phyloP scores from a whole-genome alignment of 2,113 vertebrate species.

The Gobiocypris rarus region DNA sequence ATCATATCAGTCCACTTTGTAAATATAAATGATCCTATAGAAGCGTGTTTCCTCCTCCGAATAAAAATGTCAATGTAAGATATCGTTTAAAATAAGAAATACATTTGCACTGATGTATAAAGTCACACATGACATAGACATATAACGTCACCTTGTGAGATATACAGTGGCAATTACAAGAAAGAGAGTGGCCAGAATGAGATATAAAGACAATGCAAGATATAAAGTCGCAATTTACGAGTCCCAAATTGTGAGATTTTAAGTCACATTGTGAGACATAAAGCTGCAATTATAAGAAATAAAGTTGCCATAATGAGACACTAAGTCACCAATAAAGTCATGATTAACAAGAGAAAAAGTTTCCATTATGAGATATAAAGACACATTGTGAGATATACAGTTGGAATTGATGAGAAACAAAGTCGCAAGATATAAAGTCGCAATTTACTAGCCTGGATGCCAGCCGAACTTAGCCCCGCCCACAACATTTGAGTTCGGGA shows the following conservation, averaged over 20 bases:
- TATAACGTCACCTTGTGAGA: background rate
- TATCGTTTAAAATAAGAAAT: background rate
- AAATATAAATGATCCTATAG: background rate
- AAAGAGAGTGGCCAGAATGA: background rate
- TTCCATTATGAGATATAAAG: background rate
- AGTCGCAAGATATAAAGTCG: no score
- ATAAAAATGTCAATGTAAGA: conserved; percentile 1
- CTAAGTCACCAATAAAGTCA: no score
- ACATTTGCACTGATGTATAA: background rate
- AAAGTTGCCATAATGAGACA: no score
- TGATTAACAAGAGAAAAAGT: no score
- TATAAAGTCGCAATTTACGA: background rate
- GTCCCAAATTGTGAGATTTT: no score
- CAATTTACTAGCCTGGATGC: no score
- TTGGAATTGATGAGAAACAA: no score
- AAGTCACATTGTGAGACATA: no score
- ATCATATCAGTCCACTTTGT: background rate
- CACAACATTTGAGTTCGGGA: no score
- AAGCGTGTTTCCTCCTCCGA: background rate
- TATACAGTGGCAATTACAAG: background rate
- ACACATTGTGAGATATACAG: no score
- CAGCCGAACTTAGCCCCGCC: no score
- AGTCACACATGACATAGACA: background rate
- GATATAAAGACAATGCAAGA: background rate
- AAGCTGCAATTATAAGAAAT: background rate